Percentiles rank a stretch among this genome's conserved stretches.
These are phyloP conservation scores for Cremastinae sp. DNA, from an alignment of 2,888 invertebrate species.

Conservation along the genomic window DNA sequence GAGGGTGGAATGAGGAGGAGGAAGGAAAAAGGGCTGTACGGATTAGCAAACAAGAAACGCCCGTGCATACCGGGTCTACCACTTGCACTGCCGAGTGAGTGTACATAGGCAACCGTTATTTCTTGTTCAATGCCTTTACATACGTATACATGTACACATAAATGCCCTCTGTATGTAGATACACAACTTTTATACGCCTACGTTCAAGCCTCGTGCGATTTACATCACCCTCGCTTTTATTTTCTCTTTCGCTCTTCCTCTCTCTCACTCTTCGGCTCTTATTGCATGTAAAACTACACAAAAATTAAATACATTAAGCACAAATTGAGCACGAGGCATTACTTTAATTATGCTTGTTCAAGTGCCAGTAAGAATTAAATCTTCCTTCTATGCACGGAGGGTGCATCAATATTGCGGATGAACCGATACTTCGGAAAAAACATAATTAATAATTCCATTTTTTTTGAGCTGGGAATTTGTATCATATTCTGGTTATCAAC, in stretches of 20 bases:
- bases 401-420: too few species aligned
- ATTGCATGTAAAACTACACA: slow-evolving; percentile 21
- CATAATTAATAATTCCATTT: too few species aligned
- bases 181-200: background rate
- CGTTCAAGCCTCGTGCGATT: slow-evolving; percentile 39
- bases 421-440: too few species aligned
- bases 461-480: too few species aligned
- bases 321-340: slow-evolving; percentile 32
- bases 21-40: slow-evolving; percentile 50
- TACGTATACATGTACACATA: slow-evolving; percentile 2
- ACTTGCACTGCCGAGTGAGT: slow-evolving; percentile 73
- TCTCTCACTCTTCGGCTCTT: background rate
- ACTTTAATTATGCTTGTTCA: slow-evolving; percentile 28
- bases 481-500: too few species aligned
- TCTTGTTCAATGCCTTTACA: slow-evolving; percentile 15
- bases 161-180: slow-evolving; percentile 1
- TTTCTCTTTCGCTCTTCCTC: slow-evolving; percentile 10
- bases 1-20: background rate
- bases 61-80: slow-evolving; percentile 64
- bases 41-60: slow-evolving; percentile 74
- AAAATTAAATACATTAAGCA: slow-evolving; percentile 41
- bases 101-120: slow-evolving; percentile 58
- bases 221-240: slow-evolving; percentile 12
- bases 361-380: background rate
- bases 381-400: too few species aligned